phyloP scores from a whole-genome alignment of 2,888 invertebrate genomes.

The Oligia fasciuncula region DNA sequence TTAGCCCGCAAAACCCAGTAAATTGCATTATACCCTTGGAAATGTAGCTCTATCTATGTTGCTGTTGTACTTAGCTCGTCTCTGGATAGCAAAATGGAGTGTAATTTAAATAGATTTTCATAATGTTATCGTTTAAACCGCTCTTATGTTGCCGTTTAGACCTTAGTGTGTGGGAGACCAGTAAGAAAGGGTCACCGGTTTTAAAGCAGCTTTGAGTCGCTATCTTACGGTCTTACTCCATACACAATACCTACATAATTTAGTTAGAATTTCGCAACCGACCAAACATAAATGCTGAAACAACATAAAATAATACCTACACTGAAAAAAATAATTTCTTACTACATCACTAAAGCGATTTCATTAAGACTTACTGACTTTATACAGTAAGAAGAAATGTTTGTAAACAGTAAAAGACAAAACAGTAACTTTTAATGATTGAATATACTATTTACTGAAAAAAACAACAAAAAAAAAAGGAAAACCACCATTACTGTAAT shows the following conservation, averaged over 20 bases:
- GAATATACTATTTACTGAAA: too few species aligned
- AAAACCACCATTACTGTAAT: too few species aligned
- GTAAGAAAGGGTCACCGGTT: slow-evolving; percentile 33
- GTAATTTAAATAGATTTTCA: slow-evolving; percentile 77
- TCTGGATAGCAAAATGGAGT: slow-evolving; percentile 68
- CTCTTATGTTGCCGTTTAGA: slow-evolving; percentile 38
- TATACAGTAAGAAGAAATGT: too few species aligned
- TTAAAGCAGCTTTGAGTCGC: slow-evolving; percentile 28
- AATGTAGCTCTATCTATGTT: slow-evolving; percentile 66
- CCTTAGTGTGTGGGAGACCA: neutral
- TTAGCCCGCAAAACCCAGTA: slow-evolving; percentile 76
- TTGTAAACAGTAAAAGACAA: too few species aligned
- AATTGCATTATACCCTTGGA: slow-evolving; percentile 79
- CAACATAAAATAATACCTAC: neutral
- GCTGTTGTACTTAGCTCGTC: slow-evolving; percentile 57
- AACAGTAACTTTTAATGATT: too few species aligned
- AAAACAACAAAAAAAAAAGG: too few species aligned
- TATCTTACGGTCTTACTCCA: neutral
- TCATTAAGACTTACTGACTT: too few species aligned
- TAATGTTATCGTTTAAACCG: slow-evolving; percentile 66
- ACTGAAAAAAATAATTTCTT: too few species aligned
- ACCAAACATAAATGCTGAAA: slow-evolving; percentile 1
- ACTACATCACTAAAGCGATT: too few species aligned
- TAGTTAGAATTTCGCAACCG: neutral
- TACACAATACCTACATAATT: neutral